A percentile compares a stretch with the other conserved stretches of the same genome.
These are phyloP conservation scores for Pristiophorus japonicus DNA, from an alignment of 2,113 vertebrate genomes.

Conservation along the genomic window DNA sequence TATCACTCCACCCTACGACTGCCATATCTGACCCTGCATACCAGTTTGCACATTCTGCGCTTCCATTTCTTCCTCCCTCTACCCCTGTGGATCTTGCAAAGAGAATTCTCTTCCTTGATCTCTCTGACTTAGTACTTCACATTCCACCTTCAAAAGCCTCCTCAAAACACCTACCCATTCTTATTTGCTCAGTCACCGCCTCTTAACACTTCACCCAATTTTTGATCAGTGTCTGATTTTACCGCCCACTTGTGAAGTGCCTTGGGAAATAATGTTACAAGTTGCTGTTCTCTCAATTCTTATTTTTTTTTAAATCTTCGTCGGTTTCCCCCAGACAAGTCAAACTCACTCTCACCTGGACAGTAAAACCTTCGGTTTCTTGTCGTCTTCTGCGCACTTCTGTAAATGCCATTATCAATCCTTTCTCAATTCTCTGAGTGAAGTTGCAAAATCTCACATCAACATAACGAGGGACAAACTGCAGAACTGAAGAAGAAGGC, in stretches of 20 bases:
- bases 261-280: no score
- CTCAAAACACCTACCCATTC: neutral
- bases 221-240: no score
- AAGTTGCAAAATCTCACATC: slow-evolving; percentile 84
- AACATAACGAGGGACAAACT: slow-evolving; percentile 82
- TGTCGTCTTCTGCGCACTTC: slow-evolving; percentile 70
- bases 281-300: neutral
- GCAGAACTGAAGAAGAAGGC: slow-evolving; percentile 70
- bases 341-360: slow-evolving; percentile 76
- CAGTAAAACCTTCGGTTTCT: slow-evolving; percentile 73
- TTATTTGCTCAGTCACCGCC: neutral
- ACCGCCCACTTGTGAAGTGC: no score
- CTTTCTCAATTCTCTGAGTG: slow-evolving; percentile 77
- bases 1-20: no score
- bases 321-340: neutral
- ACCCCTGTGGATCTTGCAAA: no score
- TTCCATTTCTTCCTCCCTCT: no score
- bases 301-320: neutral
- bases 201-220: no score
- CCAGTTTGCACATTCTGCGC: no score
- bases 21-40: no score
- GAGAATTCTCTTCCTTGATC: no score
- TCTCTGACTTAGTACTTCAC: no score
- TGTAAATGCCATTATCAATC: slow-evolving; percentile 71
- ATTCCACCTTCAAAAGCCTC: neutral